phyloP scores from a whole-genome alignment of 2,113 vertebrate genomes.

The Xyliphius kryptos region DNA sequence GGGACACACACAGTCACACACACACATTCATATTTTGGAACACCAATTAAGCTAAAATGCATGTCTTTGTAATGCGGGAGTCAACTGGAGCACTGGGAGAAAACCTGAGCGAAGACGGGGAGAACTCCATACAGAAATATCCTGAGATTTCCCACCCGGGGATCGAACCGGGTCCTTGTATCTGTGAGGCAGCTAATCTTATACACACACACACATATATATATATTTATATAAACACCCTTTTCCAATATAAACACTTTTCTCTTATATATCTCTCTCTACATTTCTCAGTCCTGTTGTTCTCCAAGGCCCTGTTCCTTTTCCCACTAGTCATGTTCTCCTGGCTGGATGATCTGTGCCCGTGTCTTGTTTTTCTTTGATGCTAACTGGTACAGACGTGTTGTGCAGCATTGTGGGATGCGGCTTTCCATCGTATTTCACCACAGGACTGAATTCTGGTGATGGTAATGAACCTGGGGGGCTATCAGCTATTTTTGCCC shows the following conservation, averaged over 20 bases:
- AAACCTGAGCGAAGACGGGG: no score
- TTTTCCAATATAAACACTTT: conserved; percentile 1
- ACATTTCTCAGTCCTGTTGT: conserved; percentile 34
- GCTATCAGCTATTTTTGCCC: conserved; percentile 51
- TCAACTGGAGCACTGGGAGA: no score
- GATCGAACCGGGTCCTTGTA: no score
- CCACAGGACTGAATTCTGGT: conserved; percentile 56
- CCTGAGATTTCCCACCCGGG: no score
- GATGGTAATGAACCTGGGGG: conserved; percentile 61
- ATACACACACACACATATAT: conserved; percentile 39
- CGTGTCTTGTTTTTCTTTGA: conserved; percentile 69
- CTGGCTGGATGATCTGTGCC: conserved; percentile 68
- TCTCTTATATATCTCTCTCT: not conserved
- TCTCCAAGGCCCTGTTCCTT: conserved; percentile 60
- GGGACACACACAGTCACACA: no score
- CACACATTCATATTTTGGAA: no score
- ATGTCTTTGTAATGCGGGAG: no score
- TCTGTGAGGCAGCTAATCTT: no score
- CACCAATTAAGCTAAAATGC: no score
- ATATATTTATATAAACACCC: conserved; percentile 1
- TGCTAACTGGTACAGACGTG: conserved; percentile 62
- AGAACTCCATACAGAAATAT: no score
- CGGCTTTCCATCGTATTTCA: conserved; percentile 67
- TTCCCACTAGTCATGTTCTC: conserved; percentile 70
- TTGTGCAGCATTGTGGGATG: conserved; percentile 67